Percentiles rank a stretch among this genome's conserved stretches.
phyloP scores from a whole-genome alignment of 2,113 vertebrate genomes.

The Antechinus flavipes region DNA sequence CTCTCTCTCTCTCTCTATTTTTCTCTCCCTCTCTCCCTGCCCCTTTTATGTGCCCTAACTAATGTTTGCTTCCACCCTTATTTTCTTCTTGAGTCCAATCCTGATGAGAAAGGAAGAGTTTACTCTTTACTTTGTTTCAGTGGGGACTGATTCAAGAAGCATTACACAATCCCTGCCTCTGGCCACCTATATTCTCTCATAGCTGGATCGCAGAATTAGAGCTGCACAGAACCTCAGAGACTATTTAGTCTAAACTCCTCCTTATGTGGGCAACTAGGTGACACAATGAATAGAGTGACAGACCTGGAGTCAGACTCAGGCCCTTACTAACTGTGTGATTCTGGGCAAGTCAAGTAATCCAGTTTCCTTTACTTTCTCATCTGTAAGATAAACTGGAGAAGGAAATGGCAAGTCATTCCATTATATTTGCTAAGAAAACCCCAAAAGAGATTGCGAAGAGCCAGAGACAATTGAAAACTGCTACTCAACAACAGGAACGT shows the following conservation, averaged over 20 bases:
- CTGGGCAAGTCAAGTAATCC: neutral
- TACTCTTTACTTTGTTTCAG: conserved; percentile 7
- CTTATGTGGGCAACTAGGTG: neutral
- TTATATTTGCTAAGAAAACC: neutral
- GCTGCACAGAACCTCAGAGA: neutral
- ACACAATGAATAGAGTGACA: neutral
- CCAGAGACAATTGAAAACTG: neutral
- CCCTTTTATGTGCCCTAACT: rapidly evolving
- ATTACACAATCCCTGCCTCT: neutral
- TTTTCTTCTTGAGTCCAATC: neutral
- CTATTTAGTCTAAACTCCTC: neutral
- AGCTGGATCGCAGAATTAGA: conserved; percentile 29
- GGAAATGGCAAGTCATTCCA: neutral
- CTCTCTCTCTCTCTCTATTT: no score
- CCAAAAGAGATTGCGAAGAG: neutral
- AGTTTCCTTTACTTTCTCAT: neutral
- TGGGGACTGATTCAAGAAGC: conserved; percentile 6
- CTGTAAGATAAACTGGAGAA: neutral
- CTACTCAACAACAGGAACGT: neutral
- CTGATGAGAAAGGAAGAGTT: neutral
- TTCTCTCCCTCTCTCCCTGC: no score
- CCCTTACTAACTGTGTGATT: neutral
- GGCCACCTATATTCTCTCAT: neutral
- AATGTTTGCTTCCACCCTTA: rapidly evolving
- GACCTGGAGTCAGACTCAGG: neutral